A percentile compares a stretch with the other conserved stretches of the same genome.
These are phyloP conservation scores for Wasmannia auropunctata DNA, from an alignment of 1,140 invertebrate species.

Conservation along the genomic window DNA sequence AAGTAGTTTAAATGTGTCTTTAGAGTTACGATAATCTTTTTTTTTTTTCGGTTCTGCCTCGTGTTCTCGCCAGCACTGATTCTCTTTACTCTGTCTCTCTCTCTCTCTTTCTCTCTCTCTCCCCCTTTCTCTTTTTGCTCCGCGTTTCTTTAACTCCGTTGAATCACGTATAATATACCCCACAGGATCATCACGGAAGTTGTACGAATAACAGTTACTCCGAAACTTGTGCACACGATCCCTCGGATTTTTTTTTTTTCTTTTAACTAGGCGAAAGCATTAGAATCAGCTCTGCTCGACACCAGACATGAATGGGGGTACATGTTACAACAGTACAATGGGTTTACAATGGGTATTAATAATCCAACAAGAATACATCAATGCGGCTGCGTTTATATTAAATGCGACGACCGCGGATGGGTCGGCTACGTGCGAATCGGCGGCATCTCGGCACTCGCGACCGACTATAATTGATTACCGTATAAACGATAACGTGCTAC, in stretches of 20 bases:
- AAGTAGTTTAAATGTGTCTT: conserved; percentile 73
- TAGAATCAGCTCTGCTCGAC: conserved; percentile 81
- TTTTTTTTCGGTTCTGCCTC: conserved; percentile 73
- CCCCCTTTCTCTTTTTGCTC: too few species aligned
- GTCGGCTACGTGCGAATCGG: conserved; percentile 21
- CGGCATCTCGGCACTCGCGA: not conserved
- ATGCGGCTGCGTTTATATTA: conserved; percentile 65
- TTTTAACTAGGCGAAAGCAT: conserved; percentile 71
- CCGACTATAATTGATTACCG: not conserved
- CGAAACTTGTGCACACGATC: conserved; percentile 15
- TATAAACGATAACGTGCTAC: not conserved
- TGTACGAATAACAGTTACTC: conserved; percentile 39
- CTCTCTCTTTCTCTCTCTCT: too few species aligned
- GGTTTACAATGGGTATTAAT: conserved; percentile 78
- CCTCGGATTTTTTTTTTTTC: not conserved
- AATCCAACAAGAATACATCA: conserved; percentile 73
- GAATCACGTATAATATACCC: conserved; percentile 48
- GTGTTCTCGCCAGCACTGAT: conserved; percentile 80
- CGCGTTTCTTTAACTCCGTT: not conserved
- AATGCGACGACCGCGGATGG: conserved; percentile 57
- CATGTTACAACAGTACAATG: conserved; percentile 74
- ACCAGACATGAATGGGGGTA: conserved; percentile 77
- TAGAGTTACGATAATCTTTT: conserved; percentile 57
- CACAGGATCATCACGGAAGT: conserved; percentile 27
- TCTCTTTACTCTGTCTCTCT: conserved; percentile 53